Conservation (phyloP, 2,888 invertebrate genomes). For the Hybos culiciformis region DNA sequence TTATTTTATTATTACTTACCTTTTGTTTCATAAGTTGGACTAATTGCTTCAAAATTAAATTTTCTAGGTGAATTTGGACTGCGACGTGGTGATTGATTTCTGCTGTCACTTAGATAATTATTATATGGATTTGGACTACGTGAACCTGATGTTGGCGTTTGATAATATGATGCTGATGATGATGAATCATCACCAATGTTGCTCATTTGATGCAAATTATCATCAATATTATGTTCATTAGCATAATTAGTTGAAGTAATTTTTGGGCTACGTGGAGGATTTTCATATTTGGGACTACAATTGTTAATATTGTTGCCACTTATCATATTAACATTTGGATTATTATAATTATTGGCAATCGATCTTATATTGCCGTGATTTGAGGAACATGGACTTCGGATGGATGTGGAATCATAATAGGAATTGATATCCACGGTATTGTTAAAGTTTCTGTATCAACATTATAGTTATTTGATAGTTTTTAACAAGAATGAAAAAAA, state of each 20-base stretch:
- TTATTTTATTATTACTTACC: constrained; percentile 8
- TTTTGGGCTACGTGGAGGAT: constrained; percentile 32
- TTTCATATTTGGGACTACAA: constrained; percentile 21
- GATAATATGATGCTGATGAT: constrained; percentile 27
- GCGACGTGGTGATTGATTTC: constrained; percentile 18
- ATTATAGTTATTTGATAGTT: background rate
- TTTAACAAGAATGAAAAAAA: background rate
- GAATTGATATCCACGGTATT: too few relatives aligned
- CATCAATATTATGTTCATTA: constrained; percentile 24
- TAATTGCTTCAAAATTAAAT: constrained; percentile 42
- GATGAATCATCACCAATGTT: constrained; percentile 11
- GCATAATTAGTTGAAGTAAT: constrained; percentile 34
- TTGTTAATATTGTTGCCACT: constrained; percentile 11
- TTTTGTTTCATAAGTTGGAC: constrained; percentile 21
- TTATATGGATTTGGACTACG: constrained; percentile 19
- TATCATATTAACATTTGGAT: constrained; percentile 8
- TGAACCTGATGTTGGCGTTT: constrained; percentile 26
- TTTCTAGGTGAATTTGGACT: constrained; percentile 47
- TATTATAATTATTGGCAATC: constrained; percentile 18
- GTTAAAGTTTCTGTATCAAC: constrained; percentile 6
- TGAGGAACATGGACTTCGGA: constrained; percentile 9
- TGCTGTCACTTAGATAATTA: background rate
- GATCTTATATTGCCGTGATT: constrained; percentile 19
- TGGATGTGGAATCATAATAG: constrained; percentile 2
- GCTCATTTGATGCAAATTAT: constrained; percentile 1